phyloP scores from a whole-genome alignment of 92 coral and sea anemone species.

The Parazoanthus atlanticus region DNA sequence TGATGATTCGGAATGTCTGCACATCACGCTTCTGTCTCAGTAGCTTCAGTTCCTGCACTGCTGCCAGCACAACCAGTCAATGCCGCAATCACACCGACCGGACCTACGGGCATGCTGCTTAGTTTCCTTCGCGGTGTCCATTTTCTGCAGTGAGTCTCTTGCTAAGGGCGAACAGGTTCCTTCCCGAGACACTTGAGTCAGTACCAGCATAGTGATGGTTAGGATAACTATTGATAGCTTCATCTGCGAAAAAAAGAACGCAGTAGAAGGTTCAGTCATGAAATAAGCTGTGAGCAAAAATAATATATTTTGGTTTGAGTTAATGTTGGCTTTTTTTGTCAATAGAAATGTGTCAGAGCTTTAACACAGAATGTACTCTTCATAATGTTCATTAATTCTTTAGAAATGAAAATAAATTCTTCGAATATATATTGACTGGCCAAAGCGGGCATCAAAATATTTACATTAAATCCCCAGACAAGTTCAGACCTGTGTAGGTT shows the following conservation, averaged over 20 bases:
- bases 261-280: too few relatives aligned
- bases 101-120: not conserved
- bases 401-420: too few relatives aligned
- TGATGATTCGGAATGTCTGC: not conserved
- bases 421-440: too few relatives aligned
- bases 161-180: not conserved
- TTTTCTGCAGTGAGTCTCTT: not conserved
- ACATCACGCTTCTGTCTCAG: not conserved
- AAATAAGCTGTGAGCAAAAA: too few relatives aligned
- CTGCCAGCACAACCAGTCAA: slow-evolving; percentile 1
- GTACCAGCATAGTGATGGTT: not conserved
- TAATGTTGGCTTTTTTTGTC: too few relatives aligned
- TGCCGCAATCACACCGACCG: not conserved
- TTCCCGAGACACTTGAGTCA: not conserved
- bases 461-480: too few relatives aligned
- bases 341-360: too few relatives aligned
- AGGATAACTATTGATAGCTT: not conserved
- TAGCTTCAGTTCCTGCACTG: not conserved
- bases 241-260: not conserved
- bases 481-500: too few relatives aligned
- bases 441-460: too few relatives aligned
- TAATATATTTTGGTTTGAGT: too few relatives aligned
- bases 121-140: not conserved
- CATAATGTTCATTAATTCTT: too few relatives aligned
- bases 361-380: too few relatives aligned